phyloP scores from a whole-genome alignment of 2,113 vertebrate species.

The Trichechus manatus region DNA sequence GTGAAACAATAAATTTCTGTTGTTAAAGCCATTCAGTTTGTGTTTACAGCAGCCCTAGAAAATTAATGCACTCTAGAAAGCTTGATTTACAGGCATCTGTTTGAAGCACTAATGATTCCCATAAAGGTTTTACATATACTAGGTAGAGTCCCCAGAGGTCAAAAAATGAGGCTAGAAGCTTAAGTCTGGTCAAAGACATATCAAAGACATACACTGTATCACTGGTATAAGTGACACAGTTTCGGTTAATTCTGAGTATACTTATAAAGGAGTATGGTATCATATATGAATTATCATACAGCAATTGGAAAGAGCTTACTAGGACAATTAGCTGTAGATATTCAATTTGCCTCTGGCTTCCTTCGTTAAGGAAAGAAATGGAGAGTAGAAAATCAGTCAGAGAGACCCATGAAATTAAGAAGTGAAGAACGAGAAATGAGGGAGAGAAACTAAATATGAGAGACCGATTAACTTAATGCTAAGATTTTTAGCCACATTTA shows the following conservation, averaged over 20 bases:
- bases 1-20: neutral
- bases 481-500: neutral
- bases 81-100: neutral
- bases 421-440: neutral
- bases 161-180: neutral
- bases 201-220: neutral
- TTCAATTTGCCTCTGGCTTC: slow-evolving; percentile 30
- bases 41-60: neutral
- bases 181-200: slow-evolving; percentile 8
- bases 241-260: slow-evolving; percentile 30
- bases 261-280: slow-evolving; percentile 19
- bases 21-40: neutral
- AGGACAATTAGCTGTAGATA: slow-evolving; percentile 29
- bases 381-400: neutral
- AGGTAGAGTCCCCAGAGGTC: neutral
- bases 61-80: neutral
- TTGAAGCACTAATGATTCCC: neutral
- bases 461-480: neutral
- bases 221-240: neutral
- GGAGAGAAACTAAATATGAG: neutral
- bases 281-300: neutral
- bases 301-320: neutral
- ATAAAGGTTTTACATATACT: neutral
- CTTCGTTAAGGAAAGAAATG: neutral
- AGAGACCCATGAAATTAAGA: slow-evolving; percentile 11